phyloP scores from a whole-genome alignment of 2,888 invertebrate species.

The Callyntrura sp. region DNA sequence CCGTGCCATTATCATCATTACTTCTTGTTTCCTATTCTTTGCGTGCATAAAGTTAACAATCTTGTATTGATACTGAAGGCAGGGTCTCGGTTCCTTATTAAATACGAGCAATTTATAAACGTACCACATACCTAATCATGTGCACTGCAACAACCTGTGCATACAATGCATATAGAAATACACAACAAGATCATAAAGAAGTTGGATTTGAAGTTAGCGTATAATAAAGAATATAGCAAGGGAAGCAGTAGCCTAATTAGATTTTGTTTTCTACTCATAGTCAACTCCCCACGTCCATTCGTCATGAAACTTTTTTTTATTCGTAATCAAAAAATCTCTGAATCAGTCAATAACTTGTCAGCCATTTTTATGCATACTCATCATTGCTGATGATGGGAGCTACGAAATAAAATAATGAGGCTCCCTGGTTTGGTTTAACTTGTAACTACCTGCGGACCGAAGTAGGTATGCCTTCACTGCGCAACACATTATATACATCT shows the following conservation, averaged over 20 bases:
- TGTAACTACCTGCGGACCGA: background rate
- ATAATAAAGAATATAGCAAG: constrained; percentile 23
- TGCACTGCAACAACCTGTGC: background rate
- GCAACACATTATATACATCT: background rate
- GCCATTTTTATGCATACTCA: constrained; percentile 78
- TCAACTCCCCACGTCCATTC: constrained; percentile 74
- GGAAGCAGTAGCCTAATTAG: constrained; percentile 80
- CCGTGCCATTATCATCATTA: background rate
- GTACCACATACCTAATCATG: background rate
- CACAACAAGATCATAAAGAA: background rate
- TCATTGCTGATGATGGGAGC: constrained; percentile 72
- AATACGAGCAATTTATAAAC: constrained; percentile 27
- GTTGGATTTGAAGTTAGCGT: background rate
- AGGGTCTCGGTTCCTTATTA: background rate
- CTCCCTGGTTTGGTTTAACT: constrained; percentile 10
- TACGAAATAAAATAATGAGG: constrained; percentile 53
- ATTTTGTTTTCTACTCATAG: constrained; percentile 73
- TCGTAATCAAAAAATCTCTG: constrained; percentile 75
- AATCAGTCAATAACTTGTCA: constrained; percentile 75
- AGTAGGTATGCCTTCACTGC: background rate
- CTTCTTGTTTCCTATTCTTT: background rate
- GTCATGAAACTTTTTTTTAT: constrained; percentile 63
- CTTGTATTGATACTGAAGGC: constrained; percentile 8
- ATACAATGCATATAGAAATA: background rate
- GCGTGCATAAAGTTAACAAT: background rate